These are phyloP conservation scores for Mionectes macconnelli DNA, from an alignment of 2,113 vertebrate genomes.

Conservation along the genomic window DNA sequence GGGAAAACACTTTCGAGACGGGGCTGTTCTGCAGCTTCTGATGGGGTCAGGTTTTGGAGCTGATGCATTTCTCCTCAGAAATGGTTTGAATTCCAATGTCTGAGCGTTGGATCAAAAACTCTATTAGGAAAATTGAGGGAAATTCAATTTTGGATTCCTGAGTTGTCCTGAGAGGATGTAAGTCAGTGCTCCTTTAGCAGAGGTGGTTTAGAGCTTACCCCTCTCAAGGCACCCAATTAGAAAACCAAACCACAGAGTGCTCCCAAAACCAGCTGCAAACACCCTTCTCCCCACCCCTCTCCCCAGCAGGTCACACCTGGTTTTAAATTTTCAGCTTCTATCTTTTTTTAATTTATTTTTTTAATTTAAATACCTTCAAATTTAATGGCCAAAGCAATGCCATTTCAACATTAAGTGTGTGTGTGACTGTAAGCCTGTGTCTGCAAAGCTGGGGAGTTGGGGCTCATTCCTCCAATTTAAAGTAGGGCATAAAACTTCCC, in stretches of 20 bases:
- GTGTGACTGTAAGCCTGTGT: neutral
- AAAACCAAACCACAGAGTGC: neutral
- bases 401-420: fast-evolving
- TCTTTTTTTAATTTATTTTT: neutral
- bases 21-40: neutral
- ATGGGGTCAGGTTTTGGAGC: neutral
- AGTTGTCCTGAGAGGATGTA: neutral
- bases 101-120: neutral
- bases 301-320: neutral
- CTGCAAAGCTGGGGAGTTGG: neutral
- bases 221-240: neutral
- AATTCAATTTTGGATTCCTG: neutral
- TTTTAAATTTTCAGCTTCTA: neutral
- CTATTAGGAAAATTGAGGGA: neutral
- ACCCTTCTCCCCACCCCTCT: too few relatives aligned
- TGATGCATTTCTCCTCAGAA: neutral
- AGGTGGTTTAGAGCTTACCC: neutral
- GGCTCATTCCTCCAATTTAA: neutral
- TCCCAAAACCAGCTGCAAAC: neutral
- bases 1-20: neutral
- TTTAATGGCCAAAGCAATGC: neutral
- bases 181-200: neutral
- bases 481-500: neutral
- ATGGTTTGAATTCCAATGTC: neutral
- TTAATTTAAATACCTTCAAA: neutral